Base-by-base conservation (phyloP, 1,140 invertebrate species). In the Macrobrachium nipponense region DNA sequence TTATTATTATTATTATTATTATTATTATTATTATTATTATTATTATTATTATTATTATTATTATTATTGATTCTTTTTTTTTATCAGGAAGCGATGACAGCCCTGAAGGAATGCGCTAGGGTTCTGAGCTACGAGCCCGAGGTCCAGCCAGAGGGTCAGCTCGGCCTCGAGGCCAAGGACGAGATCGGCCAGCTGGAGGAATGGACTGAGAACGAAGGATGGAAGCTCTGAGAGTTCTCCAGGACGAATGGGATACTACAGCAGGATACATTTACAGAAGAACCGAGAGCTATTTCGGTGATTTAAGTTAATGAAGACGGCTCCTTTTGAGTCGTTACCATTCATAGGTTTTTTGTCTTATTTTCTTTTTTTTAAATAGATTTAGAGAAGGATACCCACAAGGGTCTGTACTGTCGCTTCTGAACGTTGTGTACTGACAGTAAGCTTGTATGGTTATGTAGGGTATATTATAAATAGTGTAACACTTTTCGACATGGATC, bases 91-190 rank as follows among this genome's bases (percentile, higher is more conserved):
- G 82, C 82, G 0, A 18, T 84, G 73, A 77, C 73, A 36, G 72
- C 72, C 60, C 73, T 84, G 7, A 84, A 84, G 51, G 82, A 84
- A 62, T 84, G 82, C 36, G 82, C 82, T 27, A 61, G 75, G 11
- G 60, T 84, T n/a, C 36, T 80, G 18, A 51, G 62, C 64, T 80
- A 75, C 58, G 83, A 3, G 91, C 91, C 70, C 93, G 94, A 90
- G 93, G 93, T 0, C 97, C 96, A 44, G 97, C 97, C 0, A 94
- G 94, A 17, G 96, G 97, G 91, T 93, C 93, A 72, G 97, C 98
- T 94, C 90, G 96, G 98, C 91, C 93, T 97, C 89, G 93, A 93
- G 62, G 85, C 92, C 87, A 93, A 94, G 88, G 91, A 95, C 90
- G 95, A 98, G 91, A 88, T 93, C 12, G 93, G 95, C 87, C 91